Evolutionary conservation across 2,888 invertebrate genomes (phyloP), one percentile per base, ranked within the genome.

Genomic region (Bhutanitis thaidina): DNA sequence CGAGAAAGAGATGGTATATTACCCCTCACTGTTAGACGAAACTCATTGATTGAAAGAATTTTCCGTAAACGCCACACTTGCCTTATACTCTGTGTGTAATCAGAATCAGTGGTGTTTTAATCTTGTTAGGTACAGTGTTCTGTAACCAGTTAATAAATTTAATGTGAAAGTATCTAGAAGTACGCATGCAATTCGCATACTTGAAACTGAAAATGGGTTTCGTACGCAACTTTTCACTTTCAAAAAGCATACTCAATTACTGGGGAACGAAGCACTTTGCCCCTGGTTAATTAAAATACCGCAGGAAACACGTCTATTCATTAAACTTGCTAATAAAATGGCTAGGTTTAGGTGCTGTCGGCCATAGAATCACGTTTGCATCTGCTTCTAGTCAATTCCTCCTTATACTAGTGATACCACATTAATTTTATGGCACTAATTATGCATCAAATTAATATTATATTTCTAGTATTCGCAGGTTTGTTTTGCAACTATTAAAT

Each of bases 201-300:
- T 20, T 20, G n/a, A 20, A 20, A 20, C 43, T 43, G 30, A 43
- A 20, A 49, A 30, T 43, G 37, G 10, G 20, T 15, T 37, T 5
- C 38, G 7, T 49, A n/a, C 7, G 15, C 14, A n/a, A 34, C 12
- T 27, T 37, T 30, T 49, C 32, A 3, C 15, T 50, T 50, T 39
- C 49, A 27, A 15, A 16, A 38, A 39, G 44, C 13, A 32, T 34
- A 34, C 14, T 30, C 20, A 30, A 38, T 27, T 37, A 40, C 38
- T 13, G 13, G 36, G n/a, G 37, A 32, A 49, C 48, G 27, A 35
- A 14, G 27, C 10, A 0, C 27, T 36, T 20, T 39, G 34, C 12
- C 2, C 10, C 15, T 34, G 34, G 9, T 30, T 51, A 51, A 51
- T 51, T 51, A 46, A 51, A 51, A 51, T 51, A 13, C 40, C 41